Conservation (phyloP, 2,797 vertebrate genomes). For the Parotocinclus haroldoi region DNA sequence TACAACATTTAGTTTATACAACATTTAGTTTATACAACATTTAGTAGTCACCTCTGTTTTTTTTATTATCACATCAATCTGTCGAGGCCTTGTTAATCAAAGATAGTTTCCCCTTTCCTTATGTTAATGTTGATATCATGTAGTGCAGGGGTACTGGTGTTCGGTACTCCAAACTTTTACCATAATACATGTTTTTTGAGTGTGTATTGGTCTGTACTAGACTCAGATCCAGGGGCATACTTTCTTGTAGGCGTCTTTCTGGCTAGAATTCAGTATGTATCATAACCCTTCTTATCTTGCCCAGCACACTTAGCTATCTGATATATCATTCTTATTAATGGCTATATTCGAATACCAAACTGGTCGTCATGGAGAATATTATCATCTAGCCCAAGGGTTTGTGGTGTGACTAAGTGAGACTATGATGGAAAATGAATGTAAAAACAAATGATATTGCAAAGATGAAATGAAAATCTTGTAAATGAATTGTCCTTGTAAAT, state of each 20-base stretch:
- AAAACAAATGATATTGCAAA: too few species aligned
- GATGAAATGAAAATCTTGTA: too few species aligned
- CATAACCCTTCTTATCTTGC: neutral
- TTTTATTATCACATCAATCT: neutral
- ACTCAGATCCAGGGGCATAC: conserved; percentile 29
- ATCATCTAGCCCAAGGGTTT: neutral
- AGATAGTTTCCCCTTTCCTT: neutral
- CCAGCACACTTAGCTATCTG: too few species aligned
- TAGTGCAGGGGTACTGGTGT: neutral
- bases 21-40: conserved; percentile 4
- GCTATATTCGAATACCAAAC: too few species aligned
- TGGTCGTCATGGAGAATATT: neutral
- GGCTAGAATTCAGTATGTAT: neutral
- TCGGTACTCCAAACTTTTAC: neutral
- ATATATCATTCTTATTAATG: too few species aligned
- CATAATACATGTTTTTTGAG: conserved; percentile 12
- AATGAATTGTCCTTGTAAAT: too few species aligned
- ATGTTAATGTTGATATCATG: neutral
- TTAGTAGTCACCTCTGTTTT: neutral
- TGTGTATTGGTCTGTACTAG: conserved; percentile 12
- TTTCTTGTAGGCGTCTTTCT: neutral
- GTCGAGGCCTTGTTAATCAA: neutral
- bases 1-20: neutral
- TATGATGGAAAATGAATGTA: too few species aligned
- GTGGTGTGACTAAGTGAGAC: too few species aligned